Base-by-base conservation (phyloP, 2,888 invertebrate genomes). In the Leptura quadrifasciata region DNA sequence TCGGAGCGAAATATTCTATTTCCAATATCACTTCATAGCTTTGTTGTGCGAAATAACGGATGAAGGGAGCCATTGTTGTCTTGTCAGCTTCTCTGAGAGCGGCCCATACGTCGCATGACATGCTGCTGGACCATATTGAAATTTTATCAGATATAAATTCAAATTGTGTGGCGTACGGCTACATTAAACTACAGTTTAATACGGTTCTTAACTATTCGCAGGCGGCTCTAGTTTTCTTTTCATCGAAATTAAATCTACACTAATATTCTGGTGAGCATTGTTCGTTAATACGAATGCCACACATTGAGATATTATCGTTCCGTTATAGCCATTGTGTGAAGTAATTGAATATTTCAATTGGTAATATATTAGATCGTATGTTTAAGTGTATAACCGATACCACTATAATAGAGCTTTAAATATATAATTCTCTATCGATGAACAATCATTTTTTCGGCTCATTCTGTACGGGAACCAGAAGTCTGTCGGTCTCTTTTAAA, bases 1-100 rank as follows among this genome's bases (percentile, higher is more conserved):
- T 85, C 85, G 86, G 82, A 87, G 88, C 88, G 88, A 88, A 87
- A 88, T 88, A 88, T 88, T 88, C 88, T 86, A 88, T 88, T 87
- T 88, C 87, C 88, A 87, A 88, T 88, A 88, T 88, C 87, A 87
- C 87, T 87, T 86, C 83, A 82, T 85, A 84, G 86, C 87, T 87
- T 87, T 87, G 87, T 87, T 82, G 82, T 79, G 83, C 83, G 82
- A 86, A 87, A 87, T 87, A 87, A 87, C 88, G 88, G 87, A 84
- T 86, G 87, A 86, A 84, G 85, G 81, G 85, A 82, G 80, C 87
- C 79, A 88, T 88, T 88, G 88, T 88, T 85, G 84, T 84, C 85
- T 85, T 85, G 85, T 86, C 86, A 85, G 84, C 79, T 79, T 79
- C 80, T 81, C 82, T 78, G 80, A 76, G 76, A 81, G 82, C 76